These are phyloP conservation scores for Felis chaus DNA, from an alignment of 2,113 vertebrate species.

Conservation along the genomic window DNA sequence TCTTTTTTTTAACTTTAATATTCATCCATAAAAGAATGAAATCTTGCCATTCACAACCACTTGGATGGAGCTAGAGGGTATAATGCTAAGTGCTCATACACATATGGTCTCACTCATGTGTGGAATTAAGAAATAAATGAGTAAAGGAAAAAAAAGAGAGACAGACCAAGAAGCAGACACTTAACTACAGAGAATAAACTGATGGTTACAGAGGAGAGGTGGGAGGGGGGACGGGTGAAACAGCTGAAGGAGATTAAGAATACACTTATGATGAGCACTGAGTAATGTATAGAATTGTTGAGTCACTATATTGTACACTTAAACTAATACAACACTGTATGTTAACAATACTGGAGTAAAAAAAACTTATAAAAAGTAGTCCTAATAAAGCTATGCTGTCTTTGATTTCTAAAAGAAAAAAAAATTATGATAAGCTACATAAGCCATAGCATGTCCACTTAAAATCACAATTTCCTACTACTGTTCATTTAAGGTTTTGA, in stretches of 20 bases:
- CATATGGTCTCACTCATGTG: not conserved
- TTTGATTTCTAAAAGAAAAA: not conserved
- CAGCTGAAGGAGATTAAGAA: not conserved
- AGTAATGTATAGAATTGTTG: not conserved
- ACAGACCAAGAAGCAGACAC: not conserved
- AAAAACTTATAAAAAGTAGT: not conserved
- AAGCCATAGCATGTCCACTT: not conserved
- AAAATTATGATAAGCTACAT: not conserved
- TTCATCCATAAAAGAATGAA: not conserved
- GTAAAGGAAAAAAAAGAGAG: not conserved
- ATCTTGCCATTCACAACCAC: not conserved
- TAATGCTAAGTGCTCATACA: not conserved
- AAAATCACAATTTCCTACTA: not conserved
- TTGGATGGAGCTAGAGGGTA: not conserved
- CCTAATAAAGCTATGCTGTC: not conserved
- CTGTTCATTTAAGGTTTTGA: not conserved
- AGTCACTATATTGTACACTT: not conserved
- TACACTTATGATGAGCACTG: not conserved
- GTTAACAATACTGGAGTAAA: not conserved
- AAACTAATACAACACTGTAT: not conserved
- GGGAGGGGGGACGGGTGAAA: not conserved
- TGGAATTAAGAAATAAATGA: not conserved
- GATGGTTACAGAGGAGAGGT: not conserved
- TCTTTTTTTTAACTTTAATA: not conserved
- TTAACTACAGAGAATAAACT: not conserved